These are phyloP conservation scores for Ditylenchus dipsaci DNA, from an alignment of 1,140 invertebrate species.

Conservation along the genomic window DNA sequence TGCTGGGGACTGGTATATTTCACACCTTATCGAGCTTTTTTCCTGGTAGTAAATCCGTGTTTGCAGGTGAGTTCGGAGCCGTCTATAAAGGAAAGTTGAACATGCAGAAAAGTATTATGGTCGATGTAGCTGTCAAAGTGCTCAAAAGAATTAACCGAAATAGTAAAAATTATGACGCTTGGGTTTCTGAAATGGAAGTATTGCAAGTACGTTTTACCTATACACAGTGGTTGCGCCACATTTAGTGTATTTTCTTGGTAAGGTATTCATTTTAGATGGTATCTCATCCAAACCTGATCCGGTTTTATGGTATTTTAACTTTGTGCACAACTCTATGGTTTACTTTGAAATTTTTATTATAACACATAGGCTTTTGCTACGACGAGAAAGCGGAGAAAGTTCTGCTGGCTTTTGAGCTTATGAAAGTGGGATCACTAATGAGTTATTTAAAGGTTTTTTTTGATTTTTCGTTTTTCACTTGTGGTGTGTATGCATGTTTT, in stretches of 20 bases:
- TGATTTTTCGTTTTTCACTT: too few relatives aligned
- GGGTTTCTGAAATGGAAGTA: constrained; percentile 2
- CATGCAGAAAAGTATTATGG: too few relatives aligned
- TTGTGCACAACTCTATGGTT: too few relatives aligned
- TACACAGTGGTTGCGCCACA: too few relatives aligned
- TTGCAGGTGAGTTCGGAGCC: neutral
- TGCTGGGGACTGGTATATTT: constrained; percentile 1
- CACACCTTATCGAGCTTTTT: neutral
- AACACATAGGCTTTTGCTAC: constrained; percentile 5
- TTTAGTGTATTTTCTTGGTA: too few relatives aligned
- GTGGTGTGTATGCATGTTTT: too few relatives aligned
- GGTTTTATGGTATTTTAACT: constrained; percentile 6
- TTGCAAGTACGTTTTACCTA: neutral
- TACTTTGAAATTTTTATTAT: too few relatives aligned
- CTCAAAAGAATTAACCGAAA: neutral
- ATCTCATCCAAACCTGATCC: neutral
- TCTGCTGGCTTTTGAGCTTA: constrained; percentile 3
- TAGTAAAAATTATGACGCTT: neutral
- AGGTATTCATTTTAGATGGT: neutral
- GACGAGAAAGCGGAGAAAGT: constrained; percentile 2
- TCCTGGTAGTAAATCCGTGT: neutral
- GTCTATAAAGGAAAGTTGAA: neutral
- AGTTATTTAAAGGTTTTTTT: neutral
- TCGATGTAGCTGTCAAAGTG: constrained; percentile 4
- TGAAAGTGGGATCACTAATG: neutral